Percentiles rank a stretch among this genome's conserved stretches.
Conservation (phyloP, 2,888 invertebrate species). For the Leptinotarsa haldemani region DNA sequence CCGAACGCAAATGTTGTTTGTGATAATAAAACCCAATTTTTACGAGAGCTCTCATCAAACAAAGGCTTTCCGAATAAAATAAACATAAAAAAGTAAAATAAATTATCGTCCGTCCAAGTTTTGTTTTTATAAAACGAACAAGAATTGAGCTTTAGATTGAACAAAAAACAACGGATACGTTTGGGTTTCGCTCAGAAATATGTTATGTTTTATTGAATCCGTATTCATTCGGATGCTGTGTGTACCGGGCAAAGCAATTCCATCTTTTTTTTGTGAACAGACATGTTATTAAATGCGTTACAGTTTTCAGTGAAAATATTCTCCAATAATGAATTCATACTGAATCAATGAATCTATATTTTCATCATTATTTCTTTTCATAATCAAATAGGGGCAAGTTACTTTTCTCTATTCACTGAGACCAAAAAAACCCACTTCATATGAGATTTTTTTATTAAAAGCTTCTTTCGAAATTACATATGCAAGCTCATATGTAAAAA, state of each 20-base stretch:
- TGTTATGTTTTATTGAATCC: conserved; percentile 57
- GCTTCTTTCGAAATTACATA: too few relatives aligned
- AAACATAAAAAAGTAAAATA: conserved; percentile 63
- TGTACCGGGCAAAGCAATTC: conserved; percentile 51
- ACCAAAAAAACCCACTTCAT: too few relatives aligned
- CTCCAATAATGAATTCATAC: conserved; percentile 39
- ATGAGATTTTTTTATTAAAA: too few relatives aligned
- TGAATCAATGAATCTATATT: conserved; percentile 32
- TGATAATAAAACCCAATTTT: conserved; percentile 66
- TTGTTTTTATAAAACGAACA: conserved; percentile 60
- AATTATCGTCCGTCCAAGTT: conserved; percentile 62
- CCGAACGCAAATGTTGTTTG: conserved; percentile 65
- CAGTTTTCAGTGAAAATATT: conserved; percentile 33
- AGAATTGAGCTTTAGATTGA: conserved; percentile 58
- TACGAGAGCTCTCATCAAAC: conserved; percentile 64
- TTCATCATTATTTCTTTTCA: conserved; percentile 27
- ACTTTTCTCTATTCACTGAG: too few relatives aligned
- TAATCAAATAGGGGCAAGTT: too few relatives aligned
- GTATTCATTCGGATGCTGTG: conserved; percentile 49
- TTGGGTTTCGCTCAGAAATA: conserved; percentile 52
- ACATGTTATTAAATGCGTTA: conserved; percentile 41
- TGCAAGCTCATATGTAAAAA: too few relatives aligned
- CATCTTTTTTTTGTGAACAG: conserved; percentile 43
- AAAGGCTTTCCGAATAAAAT: conserved; percentile 61
- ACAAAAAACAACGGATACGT: conserved; percentile 55